Conservation (phyloP, 1,140 invertebrate genomes). For the Polypedilum vanderplanki region DNA sequence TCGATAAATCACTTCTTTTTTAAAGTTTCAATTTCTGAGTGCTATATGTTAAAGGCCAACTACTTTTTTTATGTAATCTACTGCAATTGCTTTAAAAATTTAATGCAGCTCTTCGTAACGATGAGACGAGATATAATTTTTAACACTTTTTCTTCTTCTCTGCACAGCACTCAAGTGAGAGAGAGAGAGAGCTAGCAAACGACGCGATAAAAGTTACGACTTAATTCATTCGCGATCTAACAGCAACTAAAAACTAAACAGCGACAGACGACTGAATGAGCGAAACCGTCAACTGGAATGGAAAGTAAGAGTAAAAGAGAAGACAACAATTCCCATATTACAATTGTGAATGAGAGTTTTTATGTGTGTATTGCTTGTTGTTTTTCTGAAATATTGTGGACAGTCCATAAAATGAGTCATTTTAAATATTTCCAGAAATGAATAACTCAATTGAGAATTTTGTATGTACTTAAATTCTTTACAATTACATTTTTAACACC, state of each 20-base stretch:
- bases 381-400: no score
- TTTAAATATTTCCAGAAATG: no score
- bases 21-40: conserved; percentile 4
- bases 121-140: not conserved
- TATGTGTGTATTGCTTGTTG: no score
- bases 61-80: not conserved
- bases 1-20: not conserved
- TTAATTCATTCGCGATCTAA: conserved; percentile 16
- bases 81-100: no score
- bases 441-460: no score
- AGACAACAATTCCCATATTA: not conserved
- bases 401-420: no score
- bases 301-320: conserved; percentile 15
- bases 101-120: no score
- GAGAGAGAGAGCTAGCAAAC: no score
- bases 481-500: no score
- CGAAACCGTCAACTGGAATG: not conserved
- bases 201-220: not conserved
- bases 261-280: not conserved
- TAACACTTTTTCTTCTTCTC: not conserved
- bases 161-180: no score
- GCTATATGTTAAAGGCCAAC: conserved; percentile 16
- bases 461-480: no score
- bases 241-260: not conserved
- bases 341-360: no score